Evolutionary conservation across 2,888 invertebrate species (phyloP).

Genomic region (Therioaphis trifolii): DNA sequence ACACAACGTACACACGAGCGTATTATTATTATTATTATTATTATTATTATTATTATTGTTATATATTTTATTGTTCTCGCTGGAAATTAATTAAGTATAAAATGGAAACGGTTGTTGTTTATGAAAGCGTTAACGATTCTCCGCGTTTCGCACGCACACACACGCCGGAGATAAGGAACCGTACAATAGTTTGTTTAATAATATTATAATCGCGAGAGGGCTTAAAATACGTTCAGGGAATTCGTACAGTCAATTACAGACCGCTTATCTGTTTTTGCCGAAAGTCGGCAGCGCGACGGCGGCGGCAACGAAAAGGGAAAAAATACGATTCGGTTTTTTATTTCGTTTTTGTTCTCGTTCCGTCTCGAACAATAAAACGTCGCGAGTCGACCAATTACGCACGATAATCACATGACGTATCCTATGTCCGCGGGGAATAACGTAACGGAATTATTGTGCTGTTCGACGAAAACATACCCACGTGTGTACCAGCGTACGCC

Average conservation of each 20-base stretch:
- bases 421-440: too few species aligned
- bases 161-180: conserved; percentile 47
- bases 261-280: conserved; percentile 9
- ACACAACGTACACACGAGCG: conserved; percentile 42
- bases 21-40: conserved; percentile 2
- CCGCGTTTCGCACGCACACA: conserved; percentile 39
- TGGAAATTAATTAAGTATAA: conserved; percentile 62
- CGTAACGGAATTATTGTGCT: too few species aligned
- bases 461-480: too few species aligned
- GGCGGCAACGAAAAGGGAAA: neutral
- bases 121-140: conserved; percentile 61
- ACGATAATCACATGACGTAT: neutral
- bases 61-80: conserved; percentile 51
- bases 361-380: neutral
- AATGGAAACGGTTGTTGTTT: conserved; percentile 61
- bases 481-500: too few species aligned
- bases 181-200: conserved; percentile 50
- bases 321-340: neutral
- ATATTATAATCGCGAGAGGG: conserved; percentile 32
- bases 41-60: neutral
- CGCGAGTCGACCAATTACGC: neutral
- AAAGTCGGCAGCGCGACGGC: neutral
- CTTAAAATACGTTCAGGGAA: conserved; percentile 35
- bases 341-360: too few species aligned
- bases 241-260: conserved; percentile 44